Evolutionary conservation across 2,888 invertebrate species (phyloP).

Genomic region (Dryadula phaetusa): DNA sequence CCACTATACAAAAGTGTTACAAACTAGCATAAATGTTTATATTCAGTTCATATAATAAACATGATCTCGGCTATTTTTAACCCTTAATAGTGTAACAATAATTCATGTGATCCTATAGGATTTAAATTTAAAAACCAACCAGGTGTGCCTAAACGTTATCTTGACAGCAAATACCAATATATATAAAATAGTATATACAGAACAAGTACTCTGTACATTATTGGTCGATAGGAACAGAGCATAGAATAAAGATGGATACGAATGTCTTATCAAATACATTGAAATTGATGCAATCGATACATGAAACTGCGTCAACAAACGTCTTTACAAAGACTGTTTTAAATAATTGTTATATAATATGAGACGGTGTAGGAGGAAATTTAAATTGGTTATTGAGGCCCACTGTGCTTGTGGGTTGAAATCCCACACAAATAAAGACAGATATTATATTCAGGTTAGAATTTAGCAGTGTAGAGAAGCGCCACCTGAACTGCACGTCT

Average conservation of each 20-base stretch:
- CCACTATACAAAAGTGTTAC: constrained; percentile 19
- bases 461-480: not conserved
- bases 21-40: constrained; percentile 34
- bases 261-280: constrained; percentile 51
- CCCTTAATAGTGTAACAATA: constrained; percentile 42
- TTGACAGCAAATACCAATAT: constrained; percentile 19
- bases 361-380: not conserved
- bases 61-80: constrained; percentile 32
- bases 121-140: constrained; percentile 72
- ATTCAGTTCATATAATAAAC: constrained; percentile 30
- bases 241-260: constrained; percentile 49
- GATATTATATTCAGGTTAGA: not conserved
- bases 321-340: constrained; percentile 15
- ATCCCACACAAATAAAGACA: not conserved
- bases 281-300: constrained; percentile 51
- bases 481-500: not conserved
- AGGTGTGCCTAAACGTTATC: constrained; percentile 55
- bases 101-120: constrained; percentile 57
- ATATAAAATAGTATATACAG: not conserved
- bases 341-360: constrained; percentile 17
- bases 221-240: constrained; percentile 38
- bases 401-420: constrained; percentile 8
- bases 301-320: constrained; percentile 48
- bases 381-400: constrained; percentile 14
- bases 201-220: constrained; percentile 20